Percentiles rank a stretch among this genome's conserved stretches.
Evolutionary conservation across 2,797 vertebrate species (phyloP).

Genomic region (Scolopax rusticola): DNA sequence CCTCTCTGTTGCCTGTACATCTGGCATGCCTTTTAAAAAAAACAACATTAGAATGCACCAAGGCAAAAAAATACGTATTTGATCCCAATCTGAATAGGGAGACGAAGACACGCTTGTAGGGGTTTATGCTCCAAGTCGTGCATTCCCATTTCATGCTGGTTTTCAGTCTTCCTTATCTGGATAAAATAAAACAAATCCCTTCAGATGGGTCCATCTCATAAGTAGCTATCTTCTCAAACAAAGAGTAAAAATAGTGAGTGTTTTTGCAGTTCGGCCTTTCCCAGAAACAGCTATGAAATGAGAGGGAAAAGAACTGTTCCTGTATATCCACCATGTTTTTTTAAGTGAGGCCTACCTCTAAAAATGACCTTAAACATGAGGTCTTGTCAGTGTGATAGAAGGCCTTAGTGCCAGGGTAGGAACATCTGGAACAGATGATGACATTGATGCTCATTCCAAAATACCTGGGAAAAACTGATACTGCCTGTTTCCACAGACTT

Average conservation of each 20-base stretch:
- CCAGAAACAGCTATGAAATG: not conserved
- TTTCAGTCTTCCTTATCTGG: not conserved
- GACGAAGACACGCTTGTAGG: not conserved
- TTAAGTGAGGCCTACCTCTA: not conserved
- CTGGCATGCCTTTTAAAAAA: not conserved
- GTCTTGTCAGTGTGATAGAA: not conserved
- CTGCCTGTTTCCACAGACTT: not conserved
- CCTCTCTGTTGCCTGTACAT: rapidly evolving
- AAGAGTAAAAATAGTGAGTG: not conserved
- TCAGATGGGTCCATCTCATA: not conserved
- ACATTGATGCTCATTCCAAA: not conserved
- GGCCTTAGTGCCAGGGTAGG: not conserved
- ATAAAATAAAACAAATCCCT: not conserved
- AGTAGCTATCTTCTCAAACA: not conserved
- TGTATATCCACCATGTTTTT: not conserved
- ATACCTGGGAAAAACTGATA: not conserved
- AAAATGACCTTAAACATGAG: not conserved
- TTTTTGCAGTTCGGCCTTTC: not conserved
- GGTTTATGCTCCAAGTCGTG: not conserved
- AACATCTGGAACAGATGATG: not conserved
- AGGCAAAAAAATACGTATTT: not conserved
- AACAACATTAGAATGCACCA: not conserved
- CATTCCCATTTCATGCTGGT: not conserved
- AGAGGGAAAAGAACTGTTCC: not conserved
- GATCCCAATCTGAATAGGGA: not conserved